These are phyloP conservation scores for Electrophaes corylata DNA, from an alignment of 2,888 invertebrate genomes.

Conservation along the genomic window DNA sequence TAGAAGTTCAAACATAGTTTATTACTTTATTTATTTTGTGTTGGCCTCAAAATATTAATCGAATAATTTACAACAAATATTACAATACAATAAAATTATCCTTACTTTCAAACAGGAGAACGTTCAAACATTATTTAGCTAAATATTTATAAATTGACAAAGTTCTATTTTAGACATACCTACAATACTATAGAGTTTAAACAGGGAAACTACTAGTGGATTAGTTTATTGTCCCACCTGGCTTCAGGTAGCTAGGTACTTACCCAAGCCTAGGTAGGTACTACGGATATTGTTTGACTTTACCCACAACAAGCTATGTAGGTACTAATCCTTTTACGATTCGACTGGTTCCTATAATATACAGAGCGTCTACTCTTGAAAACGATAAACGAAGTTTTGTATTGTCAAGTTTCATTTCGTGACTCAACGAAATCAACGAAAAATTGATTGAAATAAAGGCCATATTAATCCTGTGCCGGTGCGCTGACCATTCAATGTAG, in stretches of 20 bases:
- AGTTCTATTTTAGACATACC: slow-evolving; percentile 49
- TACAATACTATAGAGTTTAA: slow-evolving; percentile 10
- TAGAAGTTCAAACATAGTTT: slow-evolving; percentile 51
- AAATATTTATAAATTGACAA: slow-evolving; percentile 82
- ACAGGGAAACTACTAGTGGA: slow-evolving; percentile 17
- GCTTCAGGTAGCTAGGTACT: no score
- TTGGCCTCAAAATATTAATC: slow-evolving; percentile 80
- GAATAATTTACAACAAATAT: slow-evolving; percentile 81
- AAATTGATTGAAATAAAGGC: no score
- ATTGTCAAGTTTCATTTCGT: no score
- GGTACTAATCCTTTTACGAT: no score
- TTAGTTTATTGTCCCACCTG: neutral
- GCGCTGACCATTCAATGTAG: no score
- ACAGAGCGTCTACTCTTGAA: no score
- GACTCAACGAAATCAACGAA: no score
- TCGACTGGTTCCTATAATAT: no score
- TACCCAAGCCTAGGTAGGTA: neutral
- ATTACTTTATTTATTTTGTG: slow-evolving; percentile 65
- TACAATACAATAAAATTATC: slow-evolving; percentile 63
- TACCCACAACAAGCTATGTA: neutral
- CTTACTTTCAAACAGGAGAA: slow-evolving; percentile 70
- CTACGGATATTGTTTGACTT: neutral
- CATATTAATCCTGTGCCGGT: no score
- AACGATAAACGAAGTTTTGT: no score
- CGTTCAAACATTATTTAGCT: slow-evolving; percentile 68